Percentiles rank a stretch among this genome's conserved stretches.
Conservation (phyloP, 2,113 vertebrate genomes). For the Bagarius yarrelli region DNA sequence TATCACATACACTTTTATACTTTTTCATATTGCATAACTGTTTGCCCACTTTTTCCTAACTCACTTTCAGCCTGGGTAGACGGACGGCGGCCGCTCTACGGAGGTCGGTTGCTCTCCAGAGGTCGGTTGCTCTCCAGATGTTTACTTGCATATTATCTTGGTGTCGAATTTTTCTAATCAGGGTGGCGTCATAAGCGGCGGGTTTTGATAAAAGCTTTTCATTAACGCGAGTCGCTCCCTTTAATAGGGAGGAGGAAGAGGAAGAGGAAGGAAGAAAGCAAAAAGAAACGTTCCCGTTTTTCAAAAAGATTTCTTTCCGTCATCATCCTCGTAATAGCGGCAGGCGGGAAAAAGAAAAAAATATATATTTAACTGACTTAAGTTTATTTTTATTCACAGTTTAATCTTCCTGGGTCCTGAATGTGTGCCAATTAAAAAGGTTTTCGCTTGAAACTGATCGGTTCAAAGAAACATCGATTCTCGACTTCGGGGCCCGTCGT, state of each 20-base stretch:
- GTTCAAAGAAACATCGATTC: constrained; percentile 52
- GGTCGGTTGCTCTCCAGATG: constrained; percentile 17
- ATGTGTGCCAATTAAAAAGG: constrained; percentile 55
- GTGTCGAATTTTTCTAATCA: constrained; percentile 43
- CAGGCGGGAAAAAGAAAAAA: background rate
- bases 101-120: background rate
- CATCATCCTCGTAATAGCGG: constrained; percentile 44
- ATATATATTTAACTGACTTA: constrained; percentile 45
- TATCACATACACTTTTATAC: no score
- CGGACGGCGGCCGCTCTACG: no score
- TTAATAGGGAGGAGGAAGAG: constrained; percentile 27
- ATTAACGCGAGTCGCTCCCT: constrained; percentile 20
- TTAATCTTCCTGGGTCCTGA: constrained; percentile 12
- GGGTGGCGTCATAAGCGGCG: background rate
- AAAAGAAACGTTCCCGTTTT: constrained; percentile 35
- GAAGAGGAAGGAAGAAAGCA: constrained; percentile 38
- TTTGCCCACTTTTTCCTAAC: no score
- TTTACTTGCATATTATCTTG: constrained; percentile 37
- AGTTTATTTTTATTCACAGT: constrained; percentile 50
- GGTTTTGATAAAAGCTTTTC: constrained; percentile 49
- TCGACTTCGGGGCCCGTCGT: constrained; percentile 49
- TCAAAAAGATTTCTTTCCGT: constrained; percentile 45
- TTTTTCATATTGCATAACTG: no score
- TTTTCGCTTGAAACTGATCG: constrained; percentile 52
- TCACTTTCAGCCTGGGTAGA: no score